Evolutionary conservation across 23 tunicate species (phyloP).

Genomic region (Trididemnum miniatum): DNA sequence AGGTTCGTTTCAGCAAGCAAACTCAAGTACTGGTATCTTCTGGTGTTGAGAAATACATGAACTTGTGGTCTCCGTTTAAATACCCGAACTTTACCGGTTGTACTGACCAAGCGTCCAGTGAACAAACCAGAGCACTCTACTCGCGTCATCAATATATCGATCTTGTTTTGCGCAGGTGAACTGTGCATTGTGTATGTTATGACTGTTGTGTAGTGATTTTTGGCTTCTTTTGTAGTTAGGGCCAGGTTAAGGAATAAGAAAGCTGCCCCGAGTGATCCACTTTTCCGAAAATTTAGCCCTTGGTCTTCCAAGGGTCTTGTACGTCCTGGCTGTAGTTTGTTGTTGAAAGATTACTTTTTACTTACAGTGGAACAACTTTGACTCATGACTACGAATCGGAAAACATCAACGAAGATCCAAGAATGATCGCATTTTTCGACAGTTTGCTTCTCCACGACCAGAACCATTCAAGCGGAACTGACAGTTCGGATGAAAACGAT

Average conservation of each 20-base stretch:
- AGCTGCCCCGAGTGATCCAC: too few species aligned
- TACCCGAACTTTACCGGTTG: constrained; percentile 16
- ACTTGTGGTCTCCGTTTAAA: constrained; percentile 61
- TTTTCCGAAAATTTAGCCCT: too few species aligned
- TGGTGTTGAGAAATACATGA: constrained; percentile 68
- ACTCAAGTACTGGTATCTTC: constrained; percentile 63
- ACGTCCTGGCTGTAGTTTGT: neutral
- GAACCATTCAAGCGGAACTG: constrained; percentile 20
- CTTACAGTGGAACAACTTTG: constrained; percentile 39
- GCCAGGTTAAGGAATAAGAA: too few species aligned
- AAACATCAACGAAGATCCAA: constrained; percentile 62
- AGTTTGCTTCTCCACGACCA: constrained; percentile 66
- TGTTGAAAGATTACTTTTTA: neutral
- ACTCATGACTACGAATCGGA: constrained; percentile 63
- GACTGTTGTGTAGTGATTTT: too few species aligned
- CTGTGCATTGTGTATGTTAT: too few species aligned
- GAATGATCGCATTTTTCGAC: constrained; percentile 89
- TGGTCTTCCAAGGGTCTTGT: too few species aligned
- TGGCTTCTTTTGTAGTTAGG: too few species aligned
- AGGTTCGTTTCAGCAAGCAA: constrained; percentile 66
- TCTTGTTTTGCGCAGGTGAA: constrained; percentile 60
- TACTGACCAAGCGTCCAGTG: neutral
- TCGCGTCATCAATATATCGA: constrained; percentile 59
- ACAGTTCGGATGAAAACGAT: constrained; percentile 18
- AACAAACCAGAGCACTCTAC: constrained; percentile 29